Conservation (phyloP, 2,888 invertebrate genomes). For the Caenorhabditis sinica region DNA sequence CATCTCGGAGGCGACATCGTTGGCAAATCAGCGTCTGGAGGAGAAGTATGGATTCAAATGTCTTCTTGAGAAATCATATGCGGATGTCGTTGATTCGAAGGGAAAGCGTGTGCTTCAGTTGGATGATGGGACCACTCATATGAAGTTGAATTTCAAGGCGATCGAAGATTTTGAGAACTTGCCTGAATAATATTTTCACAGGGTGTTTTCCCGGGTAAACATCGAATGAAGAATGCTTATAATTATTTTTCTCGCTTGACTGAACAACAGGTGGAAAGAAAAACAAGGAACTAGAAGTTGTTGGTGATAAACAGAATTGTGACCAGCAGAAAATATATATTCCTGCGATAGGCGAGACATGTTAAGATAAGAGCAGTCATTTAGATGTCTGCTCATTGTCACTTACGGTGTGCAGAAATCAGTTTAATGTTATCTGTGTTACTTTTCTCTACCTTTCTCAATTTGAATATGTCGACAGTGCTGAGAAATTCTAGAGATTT, state of each 20-base stretch:
- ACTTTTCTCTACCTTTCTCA: no score
- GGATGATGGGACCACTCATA: constrained; percentile 33
- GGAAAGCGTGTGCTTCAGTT: constrained; percentile 4
- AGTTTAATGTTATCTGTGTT: no score
- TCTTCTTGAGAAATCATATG: constrained; percentile 23
- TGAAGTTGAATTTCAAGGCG: constrained; percentile 21
- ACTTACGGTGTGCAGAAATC: no score
- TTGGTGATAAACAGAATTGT: neutral
- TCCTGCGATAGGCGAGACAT: no score
- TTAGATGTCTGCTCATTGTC: no score
- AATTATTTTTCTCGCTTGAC: neutral
- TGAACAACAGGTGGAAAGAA: neutral
- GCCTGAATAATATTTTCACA: neutral
- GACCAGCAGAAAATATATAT: neutral
- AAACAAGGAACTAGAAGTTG: constrained; percentile 1
- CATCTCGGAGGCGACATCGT: constrained; percentile 29
- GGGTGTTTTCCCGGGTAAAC: neutral
- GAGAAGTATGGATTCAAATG: constrained; percentile 24
- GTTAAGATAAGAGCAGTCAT: neutral
- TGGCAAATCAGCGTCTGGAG: constrained; percentile 29
- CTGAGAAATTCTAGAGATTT: no score
- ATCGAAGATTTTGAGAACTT: constrained; percentile 8
- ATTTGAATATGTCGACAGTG: no score
- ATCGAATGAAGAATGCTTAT: no score
- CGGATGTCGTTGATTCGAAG: constrained; percentile 17